A percentile compares a stretch with the other conserved stretches of the same genome.
Conservation (phyloP, 1,140 invertebrate species). For the Ips nitidus region DNA sequence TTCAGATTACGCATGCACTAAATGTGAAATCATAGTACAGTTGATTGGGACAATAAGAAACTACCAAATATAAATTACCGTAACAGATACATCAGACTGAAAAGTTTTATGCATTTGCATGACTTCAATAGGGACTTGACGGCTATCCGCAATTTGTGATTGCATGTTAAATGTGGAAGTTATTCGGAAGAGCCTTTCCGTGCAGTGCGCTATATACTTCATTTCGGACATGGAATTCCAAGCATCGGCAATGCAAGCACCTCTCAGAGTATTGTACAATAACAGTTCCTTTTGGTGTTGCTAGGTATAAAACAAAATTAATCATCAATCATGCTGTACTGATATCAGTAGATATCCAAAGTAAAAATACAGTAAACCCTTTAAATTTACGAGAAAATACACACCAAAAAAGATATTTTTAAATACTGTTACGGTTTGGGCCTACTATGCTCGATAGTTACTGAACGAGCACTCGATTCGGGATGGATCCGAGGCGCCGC, state of each 20-base stretch:
- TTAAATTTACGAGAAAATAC: too few relatives aligned
- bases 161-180: constrained; percentile 12
- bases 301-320: background rate
- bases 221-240: constrained; percentile 21
- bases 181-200: constrained; percentile 23
- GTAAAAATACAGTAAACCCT: too few relatives aligned
- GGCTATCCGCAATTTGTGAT: constrained; percentile 11
- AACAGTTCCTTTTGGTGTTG: constrained; percentile 13
- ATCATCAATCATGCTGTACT: too few relatives aligned
- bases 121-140: background rate
- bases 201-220: constrained; percentile 19
- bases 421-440: too few relatives aligned
- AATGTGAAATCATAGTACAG: too few relatives aligned
- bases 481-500: too few relatives aligned
- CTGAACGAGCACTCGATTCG: too few relatives aligned
- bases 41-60: too few relatives aligned
- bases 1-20: too few relatives aligned
- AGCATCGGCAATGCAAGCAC: constrained; percentile 11
- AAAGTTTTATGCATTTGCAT: constrained; percentile 13
- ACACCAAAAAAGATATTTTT: too few relatives aligned
- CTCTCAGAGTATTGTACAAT: constrained; percentile 9
- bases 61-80: background rate
- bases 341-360: too few relatives aligned
- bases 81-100: constrained; percentile 5
- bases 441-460: too few relatives aligned